These are phyloP conservation scores for Episyrphus balteatus DNA, from an alignment of 1,140 invertebrate genomes.

Conservation along the genomic window DNA sequence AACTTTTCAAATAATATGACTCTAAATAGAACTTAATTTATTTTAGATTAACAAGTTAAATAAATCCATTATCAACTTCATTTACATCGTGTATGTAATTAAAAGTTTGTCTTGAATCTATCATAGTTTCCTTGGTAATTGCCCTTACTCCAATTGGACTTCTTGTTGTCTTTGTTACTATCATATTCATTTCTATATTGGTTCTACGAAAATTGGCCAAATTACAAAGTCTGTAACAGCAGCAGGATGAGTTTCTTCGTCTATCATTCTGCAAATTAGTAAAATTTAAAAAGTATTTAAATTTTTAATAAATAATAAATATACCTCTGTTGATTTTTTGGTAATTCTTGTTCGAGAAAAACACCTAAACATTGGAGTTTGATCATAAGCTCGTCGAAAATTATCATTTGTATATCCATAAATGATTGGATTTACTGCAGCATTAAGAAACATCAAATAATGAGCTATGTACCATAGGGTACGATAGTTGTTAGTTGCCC, in stretches of 20 bases:
- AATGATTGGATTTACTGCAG: slow-evolving; percentile 61
- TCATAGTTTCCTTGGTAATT: background rate
- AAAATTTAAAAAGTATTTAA: too few species aligned
- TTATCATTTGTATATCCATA: slow-evolving; percentile 60
- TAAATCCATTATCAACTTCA: too few species aligned
- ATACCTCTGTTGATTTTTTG: too few species aligned
- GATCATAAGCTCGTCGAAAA: slow-evolving; percentile 46
- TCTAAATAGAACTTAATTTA: too few species aligned
- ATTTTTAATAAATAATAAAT: too few species aligned
- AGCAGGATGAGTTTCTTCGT: too few species aligned
- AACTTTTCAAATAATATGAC: too few species aligned
- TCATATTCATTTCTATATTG: background rate
- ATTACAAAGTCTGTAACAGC: too few species aligned
- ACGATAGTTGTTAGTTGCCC: slow-evolving; percentile 37
- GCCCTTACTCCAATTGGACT: background rate
- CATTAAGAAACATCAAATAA: slow-evolving; percentile 56
- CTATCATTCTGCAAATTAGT: too few species aligned
- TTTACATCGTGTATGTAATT: background rate
- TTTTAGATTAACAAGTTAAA: background rate
- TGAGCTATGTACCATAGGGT: slow-evolving; percentile 53
- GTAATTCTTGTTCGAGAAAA: too few species aligned
- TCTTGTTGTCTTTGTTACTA: background rate
- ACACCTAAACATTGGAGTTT: slow-evolving; percentile 8
- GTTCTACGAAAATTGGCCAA: too few species aligned
- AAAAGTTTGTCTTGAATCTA: background rate